Base-by-base conservation (phyloP, 2,113 vertebrate species). In the Hippocampus guttulatus region DNA sequence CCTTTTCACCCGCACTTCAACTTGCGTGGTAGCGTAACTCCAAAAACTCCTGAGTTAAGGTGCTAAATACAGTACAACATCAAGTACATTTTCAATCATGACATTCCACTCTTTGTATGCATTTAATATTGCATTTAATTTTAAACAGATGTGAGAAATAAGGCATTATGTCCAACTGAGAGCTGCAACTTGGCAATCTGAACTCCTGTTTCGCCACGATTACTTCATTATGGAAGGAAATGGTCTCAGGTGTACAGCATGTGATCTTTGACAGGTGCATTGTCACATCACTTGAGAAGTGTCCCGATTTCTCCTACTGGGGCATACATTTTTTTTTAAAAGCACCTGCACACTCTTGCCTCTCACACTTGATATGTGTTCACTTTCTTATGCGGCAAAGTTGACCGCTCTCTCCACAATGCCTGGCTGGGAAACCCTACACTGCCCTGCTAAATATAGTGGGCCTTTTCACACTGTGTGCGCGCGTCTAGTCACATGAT, bases 401-500 rank as follows among this genome's bases (percentile, higher is more conserved):
- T 82, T 66, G 73, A 79, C 61, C 33, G 25, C 71, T 61, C 77
- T 78, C 74, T 25, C 82, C 73, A 89, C 85, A 85, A 85, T 81
- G 86, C 75, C 81, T 68, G 25, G 57, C 69, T 70, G 75, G 79
- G 85, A 88, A 88, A 90, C 88, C 88, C 84, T 85, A 90, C 83
- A 85, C 89, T 77, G 76, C 23, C 70, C 70, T 70, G 69, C 87
- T 90, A 90, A 87, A 88, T 90, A 88, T 90, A 90, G 87, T 43
- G 49, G 77, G 67, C 80, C 71, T 81, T 88, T 89, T 88, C 88
- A 85, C 85, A 80, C 83, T 75, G 84, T 72, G 80, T 84, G 84
- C 85, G 88, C 57, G 76, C 78, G 89, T 86, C 75, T 55, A 70
- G 89, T 88, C 89, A 89, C 89, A 90, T 90, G 88, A 88, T 70